Conservation (phyloP, 2,888 invertebrate genomes). For the Lingula anatina region DNA sequence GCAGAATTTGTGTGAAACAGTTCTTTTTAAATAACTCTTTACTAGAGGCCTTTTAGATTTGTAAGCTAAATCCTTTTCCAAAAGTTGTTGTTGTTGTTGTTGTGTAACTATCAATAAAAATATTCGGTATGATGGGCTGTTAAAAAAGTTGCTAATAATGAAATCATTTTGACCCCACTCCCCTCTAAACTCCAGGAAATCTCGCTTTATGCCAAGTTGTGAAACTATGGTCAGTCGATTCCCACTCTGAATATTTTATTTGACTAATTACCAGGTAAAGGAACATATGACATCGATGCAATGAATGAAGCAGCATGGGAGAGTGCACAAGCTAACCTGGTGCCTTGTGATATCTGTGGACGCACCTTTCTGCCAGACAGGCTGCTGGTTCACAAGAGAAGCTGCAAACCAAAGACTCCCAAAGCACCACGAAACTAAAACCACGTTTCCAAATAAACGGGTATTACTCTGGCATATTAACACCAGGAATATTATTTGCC, state of each 20-base stretch:
- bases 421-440: constrained; percentile 7
- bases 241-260: too few species aligned
- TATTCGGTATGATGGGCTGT: neutral
- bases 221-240: too few species aligned
- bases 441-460: neutral
- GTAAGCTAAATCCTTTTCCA: neutral
- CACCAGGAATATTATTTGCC: too few species aligned
- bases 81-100: neutral
- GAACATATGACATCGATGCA: constrained; percentile 14
- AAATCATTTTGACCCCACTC: too few species aligned
- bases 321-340: constrained; percentile 58
- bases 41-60: neutral
- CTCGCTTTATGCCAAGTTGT: too few species aligned
- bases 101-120: neutral
- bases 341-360: constrained; percentile 59
- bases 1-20: too few species aligned
- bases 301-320: constrained; percentile 59
- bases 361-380: constrained; percentile 66
- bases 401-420: constrained; percentile 52
- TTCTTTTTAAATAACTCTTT: too few species aligned
- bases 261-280: constrained; percentile 1
- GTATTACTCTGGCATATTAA: too few species aligned
- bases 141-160: too few species aligned
- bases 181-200: too few species aligned
- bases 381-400: constrained; percentile 60